Conservation (phyloP, 2,888 invertebrate species). For the Leucophenga maculata region DNA sequence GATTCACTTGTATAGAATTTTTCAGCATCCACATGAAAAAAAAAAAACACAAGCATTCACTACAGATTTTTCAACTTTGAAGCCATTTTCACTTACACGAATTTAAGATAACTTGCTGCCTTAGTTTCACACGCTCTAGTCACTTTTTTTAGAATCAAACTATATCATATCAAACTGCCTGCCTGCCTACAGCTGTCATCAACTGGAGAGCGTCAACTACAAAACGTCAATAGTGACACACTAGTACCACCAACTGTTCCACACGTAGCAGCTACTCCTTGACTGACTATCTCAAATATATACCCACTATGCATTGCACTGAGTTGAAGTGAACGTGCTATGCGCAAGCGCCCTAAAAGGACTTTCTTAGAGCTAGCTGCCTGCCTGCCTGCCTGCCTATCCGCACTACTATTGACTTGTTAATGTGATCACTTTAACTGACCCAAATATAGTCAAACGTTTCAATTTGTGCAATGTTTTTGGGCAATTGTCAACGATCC, state of each 20-base stretch:
- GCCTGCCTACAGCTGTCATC: not conserved
- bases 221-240: not conserved
- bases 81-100: not conserved
- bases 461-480: slow-evolving; percentile 68
- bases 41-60: too few species aligned
- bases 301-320: not conserved
- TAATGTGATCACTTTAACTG: slow-evolving; percentile 69
- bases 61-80: not conserved
- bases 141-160: not conserved
- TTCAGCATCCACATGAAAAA: too few species aligned
- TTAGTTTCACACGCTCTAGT: slow-evolving; percentile 5
- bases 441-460: slow-evolving; percentile 70
- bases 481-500: slow-evolving; percentile 61
- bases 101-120: not conserved
- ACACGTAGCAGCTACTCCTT: not conserved
- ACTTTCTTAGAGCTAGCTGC: slow-evolving; percentile 31
- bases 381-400: slow-evolving; percentile 10
- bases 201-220: not conserved
- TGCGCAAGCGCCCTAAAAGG: slow-evolving; percentile 64
- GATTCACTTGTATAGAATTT: not conserved
- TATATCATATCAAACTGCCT: not conserved
- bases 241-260: slow-evolving; percentile 14
- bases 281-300: not conserved
- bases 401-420: slow-evolving; percentile 67
- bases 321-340: slow-evolving; percentile 1